These are phyloP conservation scores for Lerista edwardsae DNA, from an alignment of 2,797 vertebrate species.

Conservation along the genomic window DNA sequence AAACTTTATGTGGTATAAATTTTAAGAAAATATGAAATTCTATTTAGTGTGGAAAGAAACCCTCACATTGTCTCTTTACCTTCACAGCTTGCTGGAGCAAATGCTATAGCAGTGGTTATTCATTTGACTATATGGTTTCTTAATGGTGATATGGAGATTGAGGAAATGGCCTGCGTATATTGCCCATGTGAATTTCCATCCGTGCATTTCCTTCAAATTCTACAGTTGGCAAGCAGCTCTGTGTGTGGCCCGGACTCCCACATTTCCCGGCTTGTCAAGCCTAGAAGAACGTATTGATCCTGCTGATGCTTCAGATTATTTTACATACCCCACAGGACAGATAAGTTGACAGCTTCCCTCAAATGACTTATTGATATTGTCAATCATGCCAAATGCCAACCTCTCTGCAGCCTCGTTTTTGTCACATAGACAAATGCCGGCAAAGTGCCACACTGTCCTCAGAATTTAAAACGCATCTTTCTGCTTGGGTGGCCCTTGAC, in stretches of 20 bases:
- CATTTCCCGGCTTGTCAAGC: not conserved
- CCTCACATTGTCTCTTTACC: too few species aligned
- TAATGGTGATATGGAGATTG: not conserved
- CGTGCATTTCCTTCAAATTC: not conserved
- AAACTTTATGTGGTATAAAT: too few species aligned
- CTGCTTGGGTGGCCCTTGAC: not conserved
- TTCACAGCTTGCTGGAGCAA: too few species aligned
- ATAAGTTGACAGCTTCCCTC: not conserved
- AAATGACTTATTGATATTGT: not conserved
- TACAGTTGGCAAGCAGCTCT: not conserved
- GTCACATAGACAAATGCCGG: not conserved
- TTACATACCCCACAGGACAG: not conserved
- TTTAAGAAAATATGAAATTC: too few species aligned
- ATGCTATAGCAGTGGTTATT: not conserved
- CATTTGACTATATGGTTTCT: not conserved
- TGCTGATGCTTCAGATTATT: not conserved
- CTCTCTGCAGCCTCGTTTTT: not conserved
- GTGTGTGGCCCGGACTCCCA: not conserved
- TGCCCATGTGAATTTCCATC: not conserved
- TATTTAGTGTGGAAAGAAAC: too few species aligned
- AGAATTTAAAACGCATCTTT: not conserved
- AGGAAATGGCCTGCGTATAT: not conserved
- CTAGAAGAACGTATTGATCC: not conserved
- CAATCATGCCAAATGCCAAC: not conserved
- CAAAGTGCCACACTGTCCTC: not conserved